These are phyloP conservation scores for Caradrina clavipalpis DNA, from an alignment of 2,888 invertebrate species.

Conservation along the genomic window DNA sequence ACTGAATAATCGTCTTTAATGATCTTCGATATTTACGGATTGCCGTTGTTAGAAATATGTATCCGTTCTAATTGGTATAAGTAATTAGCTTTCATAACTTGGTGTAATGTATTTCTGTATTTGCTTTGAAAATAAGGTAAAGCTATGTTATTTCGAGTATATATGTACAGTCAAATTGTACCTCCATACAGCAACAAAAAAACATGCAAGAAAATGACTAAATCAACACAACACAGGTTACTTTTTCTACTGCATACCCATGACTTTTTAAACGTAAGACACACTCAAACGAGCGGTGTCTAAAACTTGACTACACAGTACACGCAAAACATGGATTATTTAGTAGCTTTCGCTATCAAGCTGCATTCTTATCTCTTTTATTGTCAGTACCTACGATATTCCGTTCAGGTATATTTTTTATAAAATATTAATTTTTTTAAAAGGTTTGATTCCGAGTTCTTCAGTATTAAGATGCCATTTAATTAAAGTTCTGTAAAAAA, in stretches of 20 bases:
- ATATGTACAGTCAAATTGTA: too few relatives aligned
- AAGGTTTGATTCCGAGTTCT: neutral
- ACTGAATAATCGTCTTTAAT: neutral
- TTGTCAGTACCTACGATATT: neutral
- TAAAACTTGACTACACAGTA: neutral
- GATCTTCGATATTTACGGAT: conserved; percentile 2
- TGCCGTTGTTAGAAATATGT: neutral
- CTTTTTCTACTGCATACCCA: neutral
- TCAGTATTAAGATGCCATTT: conserved; percentile 11
- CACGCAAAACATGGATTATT: neutral
- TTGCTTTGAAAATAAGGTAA: neutral
- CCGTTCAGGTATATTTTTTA: neutral
- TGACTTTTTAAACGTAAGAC: conserved; percentile 3
- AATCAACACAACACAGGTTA: neutral
- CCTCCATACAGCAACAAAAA: too few relatives aligned
- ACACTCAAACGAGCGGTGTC: neutral
- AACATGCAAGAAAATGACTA: neutral
- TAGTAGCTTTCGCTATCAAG: neutral
- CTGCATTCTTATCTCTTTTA: neutral
- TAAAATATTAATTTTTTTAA: neutral
- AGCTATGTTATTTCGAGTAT: too few relatives aligned
- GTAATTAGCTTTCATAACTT: neutral
- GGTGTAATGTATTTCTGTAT: neutral
- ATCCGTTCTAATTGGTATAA: conserved; percentile 10
- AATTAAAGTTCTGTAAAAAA: conserved; percentile 13